A percentile compares a stretch with the other conserved stretches of the same genome.
Conservation (phyloP, 2,797 vertebrate genomes). For the Scolopax rusticola region DNA sequence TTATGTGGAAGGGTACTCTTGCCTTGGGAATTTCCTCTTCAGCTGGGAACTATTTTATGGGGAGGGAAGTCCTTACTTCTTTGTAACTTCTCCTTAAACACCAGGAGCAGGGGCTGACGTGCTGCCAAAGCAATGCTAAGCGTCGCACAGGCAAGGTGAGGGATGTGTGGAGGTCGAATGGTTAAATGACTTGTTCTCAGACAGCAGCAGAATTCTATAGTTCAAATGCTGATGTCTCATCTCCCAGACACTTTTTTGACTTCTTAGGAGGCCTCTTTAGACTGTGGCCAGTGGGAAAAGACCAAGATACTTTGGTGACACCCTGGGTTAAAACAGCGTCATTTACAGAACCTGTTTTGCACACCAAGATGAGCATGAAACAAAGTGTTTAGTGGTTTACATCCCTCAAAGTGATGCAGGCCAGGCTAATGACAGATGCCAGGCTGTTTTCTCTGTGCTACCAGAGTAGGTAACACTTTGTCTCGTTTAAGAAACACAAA, state of each 20-base stretch:
- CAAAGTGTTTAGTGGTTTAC: neutral
- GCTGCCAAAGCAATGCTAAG: neutral
- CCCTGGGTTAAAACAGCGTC: fast-evolving
- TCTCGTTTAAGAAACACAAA: neutral
- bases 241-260: neutral
- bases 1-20: neutral
- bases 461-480: neutral
- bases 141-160: fast-evolving
- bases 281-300: neutral
- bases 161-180: neutral
- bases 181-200: neutral
- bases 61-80: neutral
- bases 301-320: neutral
- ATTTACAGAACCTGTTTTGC: neutral
- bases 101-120: neutral
- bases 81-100: neutral
- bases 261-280: neutral
- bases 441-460: neutral
- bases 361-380: neutral
- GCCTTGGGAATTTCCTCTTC: neutral
- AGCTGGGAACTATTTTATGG: neutral
- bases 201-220: neutral
- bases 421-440: neutral
- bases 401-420: neutral
- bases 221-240: neutral